Conservation (phyloP, 2,888 invertebrate species). For the Cylindroiulus punctatus region DNA sequence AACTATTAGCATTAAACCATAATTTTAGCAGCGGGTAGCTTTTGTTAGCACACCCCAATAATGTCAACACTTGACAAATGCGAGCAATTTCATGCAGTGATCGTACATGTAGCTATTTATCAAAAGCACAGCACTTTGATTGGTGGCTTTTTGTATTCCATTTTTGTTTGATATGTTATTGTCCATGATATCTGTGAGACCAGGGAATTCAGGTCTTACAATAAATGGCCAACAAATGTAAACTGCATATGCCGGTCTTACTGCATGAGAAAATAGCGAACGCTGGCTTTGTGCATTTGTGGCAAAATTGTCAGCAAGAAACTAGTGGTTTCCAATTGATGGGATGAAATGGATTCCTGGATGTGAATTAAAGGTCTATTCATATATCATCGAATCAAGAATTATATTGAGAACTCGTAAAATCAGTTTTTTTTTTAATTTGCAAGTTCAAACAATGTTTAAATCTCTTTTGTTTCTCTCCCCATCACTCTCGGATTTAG, state of each 20-base stretch:
- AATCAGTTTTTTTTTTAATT: background rate
- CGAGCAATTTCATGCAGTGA: background rate
- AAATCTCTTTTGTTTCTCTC: background rate
- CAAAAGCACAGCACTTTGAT: background rate
- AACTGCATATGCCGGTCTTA: background rate
- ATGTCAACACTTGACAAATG: conserved; percentile 12
- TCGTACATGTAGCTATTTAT: background rate
- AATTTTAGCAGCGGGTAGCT: background rate
- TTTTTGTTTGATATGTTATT: background rate
- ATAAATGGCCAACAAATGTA: background rate
- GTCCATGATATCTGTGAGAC: background rate
- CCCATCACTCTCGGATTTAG: background rate
- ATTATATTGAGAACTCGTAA: background rate
- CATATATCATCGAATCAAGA: background rate
- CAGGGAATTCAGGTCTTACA: too few species aligned
- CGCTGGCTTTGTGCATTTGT: background rate
- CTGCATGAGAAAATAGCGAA: background rate
- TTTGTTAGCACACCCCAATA: background rate
- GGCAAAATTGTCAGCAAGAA: background rate
- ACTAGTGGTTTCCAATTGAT: background rate
- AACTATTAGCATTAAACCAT: background rate
- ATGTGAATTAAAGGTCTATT: background rate
- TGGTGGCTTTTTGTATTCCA: background rate
- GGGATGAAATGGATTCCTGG: background rate
- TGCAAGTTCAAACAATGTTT: background rate